phyloP scores from a whole-genome alignment of 2,888 invertebrate genomes.

The Cephus sareptanus region DNA sequence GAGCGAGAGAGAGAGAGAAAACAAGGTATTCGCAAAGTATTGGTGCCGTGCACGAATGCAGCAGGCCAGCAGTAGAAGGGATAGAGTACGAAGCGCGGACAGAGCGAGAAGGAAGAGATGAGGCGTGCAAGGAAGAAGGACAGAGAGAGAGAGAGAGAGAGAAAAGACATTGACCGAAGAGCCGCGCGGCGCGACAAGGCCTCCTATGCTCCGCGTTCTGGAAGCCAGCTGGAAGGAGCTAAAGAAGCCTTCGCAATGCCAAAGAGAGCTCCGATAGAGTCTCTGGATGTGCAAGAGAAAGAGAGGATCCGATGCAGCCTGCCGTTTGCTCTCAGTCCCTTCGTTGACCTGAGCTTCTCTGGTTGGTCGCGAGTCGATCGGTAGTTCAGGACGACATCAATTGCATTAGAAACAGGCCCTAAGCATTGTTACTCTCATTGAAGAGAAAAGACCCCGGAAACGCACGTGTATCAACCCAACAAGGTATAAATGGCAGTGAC shows the following conservation, averaged over 20 bases:
- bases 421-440: not conserved
- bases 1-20: slow-evolving; percentile 12
- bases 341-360: not conserved
- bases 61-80: slow-evolving; percentile 28
- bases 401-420: not conserved
- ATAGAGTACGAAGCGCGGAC: slow-evolving; percentile 24
- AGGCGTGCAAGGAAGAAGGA: slow-evolving; percentile 23
- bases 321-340: not conserved
- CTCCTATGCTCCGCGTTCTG: slow-evolving; percentile 31
- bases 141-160: slow-evolving; percentile 32
- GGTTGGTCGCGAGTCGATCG: not conserved
- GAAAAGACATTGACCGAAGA: slow-evolving; percentile 63
- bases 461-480: not conserved
- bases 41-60: slow-evolving; percentile 40
- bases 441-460: not conserved
- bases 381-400: not conserved
- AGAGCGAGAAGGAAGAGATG: slow-evolving; percentile 24
- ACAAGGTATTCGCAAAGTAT: slow-evolving; percentile 8
- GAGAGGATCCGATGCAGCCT: not conserved
- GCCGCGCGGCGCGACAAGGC: slow-evolving; percentile 56
- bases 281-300: not conserved
- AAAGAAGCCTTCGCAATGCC: slow-evolving; percentile 12
- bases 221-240: slow-evolving; percentile 55
- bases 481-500: not conserved
- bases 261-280: not conserved